Base-by-base conservation (phyloP, 2,797 vertebrate species). In the Chromobotia macracanthus region DNA sequence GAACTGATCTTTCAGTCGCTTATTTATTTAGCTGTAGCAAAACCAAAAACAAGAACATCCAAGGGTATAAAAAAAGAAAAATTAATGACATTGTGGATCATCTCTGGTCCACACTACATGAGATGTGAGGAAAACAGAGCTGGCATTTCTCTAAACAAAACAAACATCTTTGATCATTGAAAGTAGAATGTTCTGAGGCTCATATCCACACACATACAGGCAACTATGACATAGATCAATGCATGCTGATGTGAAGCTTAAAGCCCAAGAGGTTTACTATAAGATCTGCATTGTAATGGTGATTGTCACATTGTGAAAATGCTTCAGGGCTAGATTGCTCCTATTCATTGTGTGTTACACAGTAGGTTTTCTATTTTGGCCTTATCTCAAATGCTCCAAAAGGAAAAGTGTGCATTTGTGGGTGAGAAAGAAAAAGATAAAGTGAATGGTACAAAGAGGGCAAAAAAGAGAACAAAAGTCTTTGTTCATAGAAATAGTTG, bases 321-420 rank as follows among this genome's bases (percentile, higher is more conserved):
- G 65, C 23, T 60, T 38, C 38, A 46, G 66, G 68, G 53, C 38
- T 79, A 61, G 28, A 82, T 60, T 55, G 65, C 66, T 72, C 13
- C 71, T 71, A 67, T 79, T 85, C 67, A 56, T 28, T 23, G 53
- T 44, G 8, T 18, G 51, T 75, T 44, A 60, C 35, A 51, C 25
- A 28, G 65, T 19, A 67, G 65, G 38, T 67, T 15, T 48, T 21
- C 6, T 19, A 2, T 48, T 65, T 25, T 9, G 21, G 69, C 18
- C 73, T 75, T 69, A 79, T 83, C 84, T 79, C 21, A 46, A 70
- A 61, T 3, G 46, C 38, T 68, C 51, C 67, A 58, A 63, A 75
- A 35, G 66, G 55, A 25, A 48, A 63, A 63, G 56, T 55, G 44
- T 63, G 63, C 21, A 0, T 48, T 31, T 48, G 21, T 70, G 60